Conservation (phyloP, 2,888 invertebrate species). For the Sisyra nigra region DNA sequence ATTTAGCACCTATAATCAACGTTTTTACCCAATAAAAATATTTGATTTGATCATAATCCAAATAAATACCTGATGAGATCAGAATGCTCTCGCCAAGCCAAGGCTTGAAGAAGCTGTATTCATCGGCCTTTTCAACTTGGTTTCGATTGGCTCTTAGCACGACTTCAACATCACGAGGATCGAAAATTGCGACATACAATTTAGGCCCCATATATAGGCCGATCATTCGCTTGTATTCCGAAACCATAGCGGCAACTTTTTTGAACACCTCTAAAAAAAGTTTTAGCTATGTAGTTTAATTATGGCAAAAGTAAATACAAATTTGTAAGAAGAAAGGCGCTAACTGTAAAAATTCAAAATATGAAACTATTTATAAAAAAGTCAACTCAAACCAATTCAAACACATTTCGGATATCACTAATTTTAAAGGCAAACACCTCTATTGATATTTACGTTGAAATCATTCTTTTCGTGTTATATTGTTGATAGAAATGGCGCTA, state of each 20-base stretch:
- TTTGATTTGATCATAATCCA: neutral
- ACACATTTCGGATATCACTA: too few species aligned
- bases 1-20: constrained; percentile 13
- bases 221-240: constrained; percentile 12
- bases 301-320: neutral
- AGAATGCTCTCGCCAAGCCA: constrained; percentile 17
- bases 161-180: constrained; percentile 15
- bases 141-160: constrained; percentile 12
- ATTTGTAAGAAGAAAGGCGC: neutral
- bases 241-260: constrained; percentile 7
- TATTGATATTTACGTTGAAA: neutral
- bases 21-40: neutral
- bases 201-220: constrained; percentile 16
- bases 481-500: too few species aligned
- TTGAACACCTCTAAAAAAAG: constrained; percentile 11
- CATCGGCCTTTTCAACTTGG: constrained; percentile 14
- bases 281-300: neutral
- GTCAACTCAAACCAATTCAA: neutral
- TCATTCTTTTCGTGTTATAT: too few species aligned
- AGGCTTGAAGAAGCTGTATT: constrained; percentile 14
- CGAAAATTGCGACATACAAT: constrained; percentile 14
- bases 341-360: neutral
- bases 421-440: neutral
- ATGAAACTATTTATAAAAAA: neutral
- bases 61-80: constrained; percentile 14